Base-by-base conservation (phyloP, 2,113 vertebrate species). In the Mesitornis unicolor region DNA sequence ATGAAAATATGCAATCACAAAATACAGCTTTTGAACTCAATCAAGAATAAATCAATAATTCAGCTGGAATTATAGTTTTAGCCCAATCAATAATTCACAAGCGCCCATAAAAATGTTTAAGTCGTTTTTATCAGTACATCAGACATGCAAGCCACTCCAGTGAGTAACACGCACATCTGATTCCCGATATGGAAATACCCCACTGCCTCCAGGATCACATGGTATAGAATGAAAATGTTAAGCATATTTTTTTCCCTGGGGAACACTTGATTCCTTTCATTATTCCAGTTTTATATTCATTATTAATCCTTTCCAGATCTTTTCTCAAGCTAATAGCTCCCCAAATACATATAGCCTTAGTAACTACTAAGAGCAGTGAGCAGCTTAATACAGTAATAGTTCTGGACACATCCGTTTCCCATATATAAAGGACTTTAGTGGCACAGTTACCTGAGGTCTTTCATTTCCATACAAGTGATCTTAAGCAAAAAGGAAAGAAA, bases 251-350 rank as follows among this genome's bases (percentile, higher is more conserved):
- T 14, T 38, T 78, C 93, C 95, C 65, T 26, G 25, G 65, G 53
- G 87, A 89, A 7, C 74, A 35, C 54, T 80, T 16, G 10, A 56
- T 51, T 51, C 63, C 82, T 73, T 69, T 75, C 60, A 53, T 57
- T 47, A 90, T 76, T 79, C 79, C 79, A 25, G 45, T 54, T 94
- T 95, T 75, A 40, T 64, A 40, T 69, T 43, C 73, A 45, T 84
- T 90, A 68, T 80, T 71, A 79, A 81, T 93, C 60, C 65, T 86
- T 93, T 64, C 38, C 93, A 81, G 64, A 60, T 19, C 26, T 80
- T 92, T 93, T 93, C 93, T 84, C 42, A 33, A 54, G 90, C 68
- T 93, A 81, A 88, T 42, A 86, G 75, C 85, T 77, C 53, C 89
- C 51, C n/a, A 12, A 7, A 42, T 79, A 63, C 74, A 29, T 26